These are phyloP conservation scores for Megatriorchis doriae DNA, from an alignment of 2,113 vertebrate species.

Conservation along the genomic window DNA sequence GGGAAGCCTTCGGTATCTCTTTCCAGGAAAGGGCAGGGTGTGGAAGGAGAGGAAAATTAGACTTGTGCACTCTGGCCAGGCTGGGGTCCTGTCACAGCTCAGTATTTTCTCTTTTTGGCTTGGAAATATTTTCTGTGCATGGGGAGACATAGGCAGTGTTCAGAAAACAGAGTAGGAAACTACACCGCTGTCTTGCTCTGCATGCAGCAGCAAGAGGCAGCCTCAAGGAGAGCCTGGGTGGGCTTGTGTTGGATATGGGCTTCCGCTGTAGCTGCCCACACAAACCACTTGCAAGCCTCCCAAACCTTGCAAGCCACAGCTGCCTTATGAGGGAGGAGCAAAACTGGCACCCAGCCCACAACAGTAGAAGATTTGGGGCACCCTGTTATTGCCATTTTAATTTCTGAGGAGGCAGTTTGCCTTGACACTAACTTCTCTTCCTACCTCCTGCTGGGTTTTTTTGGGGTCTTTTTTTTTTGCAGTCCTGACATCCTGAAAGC, in stretches of 20 bases:
- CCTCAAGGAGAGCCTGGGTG: background rate
- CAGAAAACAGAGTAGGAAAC: background rate
- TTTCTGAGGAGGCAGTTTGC: constrained; percentile 8
- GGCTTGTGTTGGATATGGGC: background rate
- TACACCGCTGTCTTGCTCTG: background rate
- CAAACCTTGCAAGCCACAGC: background rate
- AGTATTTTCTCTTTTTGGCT: background rate
- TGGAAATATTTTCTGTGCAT: background rate
- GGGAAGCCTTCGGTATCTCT: background rate
- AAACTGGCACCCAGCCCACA: constrained; percentile 14
- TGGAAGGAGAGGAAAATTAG: background rate
- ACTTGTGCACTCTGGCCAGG: background rate
- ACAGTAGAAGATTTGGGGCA: background rate
- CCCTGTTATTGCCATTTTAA: constrained; percentile 13
- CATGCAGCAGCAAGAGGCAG: background rate
- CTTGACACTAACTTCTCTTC: constrained; percentile 27
- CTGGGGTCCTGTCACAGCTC: background rate
- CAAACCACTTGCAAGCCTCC: background rate
- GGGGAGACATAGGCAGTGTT: background rate
- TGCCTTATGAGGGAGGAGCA: background rate
- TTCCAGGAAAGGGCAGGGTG: background rate
- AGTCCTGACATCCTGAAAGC: constrained; percentile 27
- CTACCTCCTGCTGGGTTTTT: background rate
- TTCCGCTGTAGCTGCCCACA: background rate
- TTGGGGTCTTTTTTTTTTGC: background rate